Percentiles rank a stretch among this genome's conserved stretches.
Conservation (phyloP, 2,797 vertebrate genomes). For the Alfaro cultratus region DNA sequence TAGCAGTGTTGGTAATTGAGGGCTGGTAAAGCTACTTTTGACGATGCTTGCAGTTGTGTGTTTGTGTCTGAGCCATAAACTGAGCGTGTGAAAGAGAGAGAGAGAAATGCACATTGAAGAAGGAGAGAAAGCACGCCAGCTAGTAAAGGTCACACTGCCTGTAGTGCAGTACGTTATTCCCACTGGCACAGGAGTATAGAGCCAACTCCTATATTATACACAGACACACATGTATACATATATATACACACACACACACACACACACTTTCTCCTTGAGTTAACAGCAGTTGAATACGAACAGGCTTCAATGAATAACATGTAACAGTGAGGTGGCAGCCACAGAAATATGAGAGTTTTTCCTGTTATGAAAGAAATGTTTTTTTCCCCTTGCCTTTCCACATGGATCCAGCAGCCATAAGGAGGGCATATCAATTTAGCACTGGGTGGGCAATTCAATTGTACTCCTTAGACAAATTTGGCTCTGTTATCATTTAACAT, state of each 20-base stretch:
- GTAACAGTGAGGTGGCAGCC: constrained; percentile 58
- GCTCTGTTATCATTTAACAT: neutral
- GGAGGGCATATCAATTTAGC: constrained; percentile 9
- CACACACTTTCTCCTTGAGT: constrained; percentile 65
- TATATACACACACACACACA: neutral
- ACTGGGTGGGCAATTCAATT: neutral
- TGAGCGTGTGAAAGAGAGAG: constrained; percentile 52
- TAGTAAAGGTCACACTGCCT: constrained; percentile 79
- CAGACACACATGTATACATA: constrained; percentile 38
- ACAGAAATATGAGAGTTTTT: constrained; percentile 58
- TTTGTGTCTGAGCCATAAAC: constrained; percentile 35
- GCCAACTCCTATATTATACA: constrained; percentile 67
- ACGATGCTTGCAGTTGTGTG: constrained; percentile 51
- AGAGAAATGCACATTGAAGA: constrained; percentile 16
- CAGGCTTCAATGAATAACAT: constrained; percentile 65
- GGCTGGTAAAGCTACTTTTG: constrained; percentile 51
- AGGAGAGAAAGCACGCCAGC: constrained; percentile 56
- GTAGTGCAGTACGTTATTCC: constrained; percentile 75
- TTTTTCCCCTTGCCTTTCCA: constrained; percentile 36
- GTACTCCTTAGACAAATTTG: too few relatives aligned
- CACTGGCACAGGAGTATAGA: constrained; percentile 69
- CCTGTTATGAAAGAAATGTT: constrained; percentile 43
- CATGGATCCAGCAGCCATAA: constrained; percentile 44
- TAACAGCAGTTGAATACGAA: constrained; percentile 71
- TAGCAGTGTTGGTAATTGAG: constrained; percentile 67